These are phyloP conservation scores for Catagonus wagneri DNA, from an alignment of 2,113 vertebrate species.

Conservation along the genomic window DNA sequence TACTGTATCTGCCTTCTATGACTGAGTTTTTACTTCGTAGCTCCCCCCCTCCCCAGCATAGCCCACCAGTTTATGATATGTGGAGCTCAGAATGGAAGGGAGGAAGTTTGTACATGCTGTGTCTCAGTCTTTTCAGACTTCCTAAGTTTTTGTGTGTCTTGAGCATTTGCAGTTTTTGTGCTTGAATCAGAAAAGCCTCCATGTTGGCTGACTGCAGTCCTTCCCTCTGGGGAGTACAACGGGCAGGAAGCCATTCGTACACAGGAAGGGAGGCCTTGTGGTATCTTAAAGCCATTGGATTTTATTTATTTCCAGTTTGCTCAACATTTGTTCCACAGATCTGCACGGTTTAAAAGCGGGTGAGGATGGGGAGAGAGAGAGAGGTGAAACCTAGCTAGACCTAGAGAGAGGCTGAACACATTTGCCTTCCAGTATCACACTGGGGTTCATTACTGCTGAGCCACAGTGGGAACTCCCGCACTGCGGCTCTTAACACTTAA, in stretches of 20 bases:
- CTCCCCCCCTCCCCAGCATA: too few relatives aligned
- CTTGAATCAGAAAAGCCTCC: constrained; percentile 79
- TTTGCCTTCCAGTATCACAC: constrained; percentile 42
- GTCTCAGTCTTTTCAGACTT: constrained; percentile 54
- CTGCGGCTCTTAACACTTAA: constrained; percentile 12
- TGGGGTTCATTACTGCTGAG: not conserved
- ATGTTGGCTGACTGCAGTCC: constrained; percentile 70
- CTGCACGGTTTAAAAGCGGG: constrained; percentile 74
- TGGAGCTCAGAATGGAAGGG: constrained; percentile 18
- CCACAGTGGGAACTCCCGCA: not conserved
- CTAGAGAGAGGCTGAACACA: constrained; percentile 31
- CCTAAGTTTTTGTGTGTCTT: constrained; percentile 73
- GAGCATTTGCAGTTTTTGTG: constrained; percentile 71
- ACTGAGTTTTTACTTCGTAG: constrained; percentile 58
- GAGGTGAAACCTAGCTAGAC: constrained; percentile 6
- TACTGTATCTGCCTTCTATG: constrained; percentile 7
- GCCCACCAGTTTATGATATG: constrained; percentile 25
- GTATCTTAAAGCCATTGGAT: constrained; percentile 76
- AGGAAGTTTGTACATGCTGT: not conserved
- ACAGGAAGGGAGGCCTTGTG: constrained; percentile 86
- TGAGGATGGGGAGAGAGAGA: constrained; percentile 35
- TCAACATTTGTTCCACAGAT: constrained; percentile 73
- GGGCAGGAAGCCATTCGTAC: constrained; percentile 82
- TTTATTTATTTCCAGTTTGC: constrained; percentile 80
- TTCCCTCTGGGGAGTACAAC: constrained; percentile 60